Percentiles rank a stretch among this genome's conserved stretches.
Evolutionary conservation across 2,888 invertebrate species (phyloP).

Genomic region (Epistrophe grossulariae): DNA sequence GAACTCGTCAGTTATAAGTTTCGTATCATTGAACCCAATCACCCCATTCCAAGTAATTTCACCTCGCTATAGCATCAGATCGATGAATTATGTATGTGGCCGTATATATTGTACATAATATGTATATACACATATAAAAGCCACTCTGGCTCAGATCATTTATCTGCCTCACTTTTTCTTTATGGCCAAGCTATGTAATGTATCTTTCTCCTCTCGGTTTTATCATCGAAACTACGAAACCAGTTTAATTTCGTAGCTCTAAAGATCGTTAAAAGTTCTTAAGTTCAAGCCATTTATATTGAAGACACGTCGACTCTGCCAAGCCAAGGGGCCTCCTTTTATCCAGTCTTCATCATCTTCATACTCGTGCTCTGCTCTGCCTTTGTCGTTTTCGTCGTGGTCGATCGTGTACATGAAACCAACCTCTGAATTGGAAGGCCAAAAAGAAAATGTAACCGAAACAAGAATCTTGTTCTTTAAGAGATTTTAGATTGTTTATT

Average conservation of each 20-base stretch:
- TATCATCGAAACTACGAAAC: constrained; percentile 74
- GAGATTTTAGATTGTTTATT: constrained; percentile 74
- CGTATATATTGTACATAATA: constrained; percentile 16
- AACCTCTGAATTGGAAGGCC: constrained; percentile 61
- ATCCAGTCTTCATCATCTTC: constrained; percentile 66
- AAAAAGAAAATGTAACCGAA: constrained; percentile 75
- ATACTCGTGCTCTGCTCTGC: constrained; percentile 59
- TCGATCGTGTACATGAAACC: constrained; percentile 63
- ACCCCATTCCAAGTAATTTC: constrained; percentile 71
- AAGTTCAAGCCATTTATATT: constrained; percentile 75
- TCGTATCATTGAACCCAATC: constrained; percentile 74
- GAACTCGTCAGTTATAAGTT: constrained; percentile 51
- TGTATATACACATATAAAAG: constrained; percentile 44
- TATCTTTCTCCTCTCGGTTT: constrained; percentile 72
- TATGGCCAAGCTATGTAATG: constrained; percentile 68
- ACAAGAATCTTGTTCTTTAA: constrained; percentile 72
- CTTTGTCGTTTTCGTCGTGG: constrained; percentile 42
- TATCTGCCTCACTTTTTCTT: constrained; percentile 72
- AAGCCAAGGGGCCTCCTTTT: constrained; percentile 70
- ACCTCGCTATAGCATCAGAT: constrained; percentile 70
- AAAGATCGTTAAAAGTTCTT: constrained; percentile 76
- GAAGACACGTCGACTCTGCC: constrained; percentile 71
- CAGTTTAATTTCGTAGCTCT: constrained; percentile 75
- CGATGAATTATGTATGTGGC: constrained; percentile 73
- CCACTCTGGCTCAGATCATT: constrained; percentile 62